phyloP scores from a whole-genome alignment of 2,888 invertebrate species.

The Helleia helle region DNA sequence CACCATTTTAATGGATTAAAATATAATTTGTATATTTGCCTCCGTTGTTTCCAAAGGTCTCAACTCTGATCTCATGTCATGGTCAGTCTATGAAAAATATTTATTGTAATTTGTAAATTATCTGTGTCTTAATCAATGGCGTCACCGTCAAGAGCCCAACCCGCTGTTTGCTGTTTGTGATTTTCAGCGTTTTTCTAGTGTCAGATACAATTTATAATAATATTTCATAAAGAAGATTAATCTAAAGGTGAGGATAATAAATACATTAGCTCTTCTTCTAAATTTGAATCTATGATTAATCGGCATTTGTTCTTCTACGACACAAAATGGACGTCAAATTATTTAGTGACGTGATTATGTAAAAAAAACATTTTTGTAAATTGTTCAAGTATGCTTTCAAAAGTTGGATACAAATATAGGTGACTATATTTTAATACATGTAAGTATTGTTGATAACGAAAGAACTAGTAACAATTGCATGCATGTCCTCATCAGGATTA shows the following conservation, averaged over 20 bases:
- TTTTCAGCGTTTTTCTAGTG: conserved; percentile 25
- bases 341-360: conserved; percentile 65
- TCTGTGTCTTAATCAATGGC: conserved; percentile 41
- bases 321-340: conserved; percentile 68
- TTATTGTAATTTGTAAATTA: too few species aligned
- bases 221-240: conserved; percentile 16
- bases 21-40: too few species aligned
- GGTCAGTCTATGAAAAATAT: too few species aligned
- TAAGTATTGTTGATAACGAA: background rate
- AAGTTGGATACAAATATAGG: background rate
- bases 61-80: too few species aligned
- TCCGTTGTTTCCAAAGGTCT: too few species aligned
- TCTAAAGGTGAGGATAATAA: conserved; percentile 33
- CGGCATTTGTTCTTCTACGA: conserved; percentile 28
- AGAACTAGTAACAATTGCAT: background rate
- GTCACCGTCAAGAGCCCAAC: conserved; percentile 59
- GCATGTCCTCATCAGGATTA: background rate
- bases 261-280: background rate
- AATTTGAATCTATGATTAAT: background rate
- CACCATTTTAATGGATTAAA: too few species aligned
- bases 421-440: background rate
- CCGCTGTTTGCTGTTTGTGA: conserved; percentile 43
- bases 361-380: conserved; percentile 31
- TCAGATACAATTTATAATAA: conserved; percentile 22
- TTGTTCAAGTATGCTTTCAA: background rate